Evolutionary conservation across 1,140 invertebrate species (phyloP).

Genomic region (Drosophila busckii): DNA sequence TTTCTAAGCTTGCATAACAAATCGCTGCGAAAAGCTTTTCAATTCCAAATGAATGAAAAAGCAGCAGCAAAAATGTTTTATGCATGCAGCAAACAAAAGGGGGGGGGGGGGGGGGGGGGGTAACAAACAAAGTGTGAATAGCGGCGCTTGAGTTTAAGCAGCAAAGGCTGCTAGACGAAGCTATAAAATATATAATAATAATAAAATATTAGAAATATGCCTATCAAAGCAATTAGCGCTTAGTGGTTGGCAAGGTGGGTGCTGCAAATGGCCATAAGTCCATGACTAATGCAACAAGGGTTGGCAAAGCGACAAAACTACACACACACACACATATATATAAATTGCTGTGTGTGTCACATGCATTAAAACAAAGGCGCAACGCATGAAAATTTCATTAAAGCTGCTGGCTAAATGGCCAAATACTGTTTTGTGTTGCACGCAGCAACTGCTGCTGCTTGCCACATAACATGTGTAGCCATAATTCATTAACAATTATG

Average conservation of each 20-base stretch:
- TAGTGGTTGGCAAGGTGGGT: too few relatives aligned
- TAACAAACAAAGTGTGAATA: conserved; percentile 66
- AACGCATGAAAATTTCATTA: conserved; percentile 66
- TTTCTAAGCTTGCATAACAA: conserved; percentile 76
- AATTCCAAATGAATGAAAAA: conserved; percentile 72
- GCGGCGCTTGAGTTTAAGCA: conserved; percentile 45
- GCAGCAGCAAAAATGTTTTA: conserved; percentile 59
- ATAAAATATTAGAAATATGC: conserved; percentile 23
- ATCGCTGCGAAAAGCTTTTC: conserved; percentile 72
- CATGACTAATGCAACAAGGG: too few relatives aligned
- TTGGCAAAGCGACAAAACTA: conserved; percentile 47
- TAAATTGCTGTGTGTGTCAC: conserved; percentile 38
- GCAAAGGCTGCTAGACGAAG: conserved; percentile 20
- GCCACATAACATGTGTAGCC: conserved; percentile 13
- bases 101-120: not conserved
- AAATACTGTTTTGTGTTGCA: conserved; percentile 69
- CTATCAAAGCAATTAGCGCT: too few relatives aligned
- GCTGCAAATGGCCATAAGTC: too few relatives aligned
- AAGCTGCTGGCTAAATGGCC: conserved; percentile 31
- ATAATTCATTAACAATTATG: conserved; percentile 76
- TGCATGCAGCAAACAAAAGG: conserved; percentile 43
- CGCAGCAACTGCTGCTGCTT: conserved; percentile 11
- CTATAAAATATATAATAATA: conserved; percentile 12
- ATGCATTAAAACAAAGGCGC: conserved; percentile 70
- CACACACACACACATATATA: conserved; percentile 57